Evolutionary conservation across 2,797 vertebrate genomes (phyloP), one percentile per base, ranked within the genome.

Genomic region (Euthynnus affinis): DNA sequence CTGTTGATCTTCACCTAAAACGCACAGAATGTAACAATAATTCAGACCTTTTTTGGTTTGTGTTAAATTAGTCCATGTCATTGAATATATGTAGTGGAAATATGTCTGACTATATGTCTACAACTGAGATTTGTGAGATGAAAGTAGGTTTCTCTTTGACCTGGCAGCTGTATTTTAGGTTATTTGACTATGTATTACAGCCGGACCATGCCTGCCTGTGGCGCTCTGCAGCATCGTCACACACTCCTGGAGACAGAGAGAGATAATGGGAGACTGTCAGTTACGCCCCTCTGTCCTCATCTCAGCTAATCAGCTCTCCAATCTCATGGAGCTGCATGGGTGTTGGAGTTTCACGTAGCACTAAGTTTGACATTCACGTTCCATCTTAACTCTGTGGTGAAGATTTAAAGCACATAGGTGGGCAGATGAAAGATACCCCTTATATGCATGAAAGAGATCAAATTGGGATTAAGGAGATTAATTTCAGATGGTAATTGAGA

Each of bases 391-490:
- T 87, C 65, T 80, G 80, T 81, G 84, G 76, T 15, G 74, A 73
- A 91, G 88, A 93, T 91, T 95, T 94, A 84, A 86, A 88, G 77
- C 88, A 83, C 89, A 88, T 62, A 93, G 91, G 88, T 91, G 86
- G 76, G 89, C 86, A 93, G 94, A 94, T 94, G 89, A 93, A 84
- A 92, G 93, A 93, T 93, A 86, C 71, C 76, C 81, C 77, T 82
- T 90, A 83, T 90, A 91, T 90, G 93, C 92, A 94, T 92, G 93
- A 89, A 93, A 93, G 92, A 94, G 91, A 94, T 95, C 92, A 94
- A 93, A 94, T 89, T 91, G 92, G 94, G 93, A 95, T 95, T 95
- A 94, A 91, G 88, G 86, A 94, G 94, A 95, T 95, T 95, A 86
- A 95, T 95, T 93, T 94, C 69, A 85, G 82, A 91, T 89, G 89